Evolutionary conservation across 2,797 vertebrate genomes (phyloP).

Genomic region (Neosilurus mollespiculum): DNA sequence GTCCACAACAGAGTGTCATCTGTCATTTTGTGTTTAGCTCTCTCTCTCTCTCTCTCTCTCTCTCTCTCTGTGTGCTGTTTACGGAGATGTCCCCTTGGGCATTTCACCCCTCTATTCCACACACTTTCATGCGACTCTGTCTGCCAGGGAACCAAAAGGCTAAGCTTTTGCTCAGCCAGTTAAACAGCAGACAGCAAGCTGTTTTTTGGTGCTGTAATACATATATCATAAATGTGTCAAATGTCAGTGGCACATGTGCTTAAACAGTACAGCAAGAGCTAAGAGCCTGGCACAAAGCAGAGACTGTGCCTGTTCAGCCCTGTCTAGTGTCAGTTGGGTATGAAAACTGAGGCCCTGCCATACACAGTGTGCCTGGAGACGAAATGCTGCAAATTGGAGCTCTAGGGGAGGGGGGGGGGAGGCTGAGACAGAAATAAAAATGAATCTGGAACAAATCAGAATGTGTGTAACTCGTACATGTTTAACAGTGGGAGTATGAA

Average conservation of each 20-base stretch:
- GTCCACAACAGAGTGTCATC: constrained; percentile 54
- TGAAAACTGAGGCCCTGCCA: constrained; percentile 33
- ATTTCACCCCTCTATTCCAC: constrained; percentile 57
- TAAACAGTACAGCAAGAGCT: constrained; percentile 46
- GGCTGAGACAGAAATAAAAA: not conserved
- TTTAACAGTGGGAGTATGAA: not conserved
- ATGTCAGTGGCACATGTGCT: constrained; percentile 54
- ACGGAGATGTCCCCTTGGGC: constrained; percentile 61
- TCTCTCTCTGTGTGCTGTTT: constrained; percentile 55
- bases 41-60: constrained; percentile 42
- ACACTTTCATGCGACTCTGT: constrained; percentile 49
- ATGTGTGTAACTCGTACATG: not conserved
- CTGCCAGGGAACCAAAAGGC: constrained; percentile 52
- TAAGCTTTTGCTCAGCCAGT: constrained; percentile 58
- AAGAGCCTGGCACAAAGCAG: constrained; percentile 54
- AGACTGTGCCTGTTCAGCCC: constrained; percentile 47
- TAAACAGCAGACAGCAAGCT: constrained; percentile 55
- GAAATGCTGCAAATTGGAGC: not conserved
- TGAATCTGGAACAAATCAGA: not conserved
- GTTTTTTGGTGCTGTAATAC: constrained; percentile 59
- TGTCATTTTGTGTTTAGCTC: constrained; percentile 51
- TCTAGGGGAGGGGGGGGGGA: too few relatives aligned
- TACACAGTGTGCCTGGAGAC: constrained; percentile 20
- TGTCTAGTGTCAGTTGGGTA: constrained; percentile 49
- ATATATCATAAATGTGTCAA: constrained; percentile 54